phyloP scores from a whole-genome alignment of 2,113 vertebrate genomes.

The Calonectris borealis region DNA sequence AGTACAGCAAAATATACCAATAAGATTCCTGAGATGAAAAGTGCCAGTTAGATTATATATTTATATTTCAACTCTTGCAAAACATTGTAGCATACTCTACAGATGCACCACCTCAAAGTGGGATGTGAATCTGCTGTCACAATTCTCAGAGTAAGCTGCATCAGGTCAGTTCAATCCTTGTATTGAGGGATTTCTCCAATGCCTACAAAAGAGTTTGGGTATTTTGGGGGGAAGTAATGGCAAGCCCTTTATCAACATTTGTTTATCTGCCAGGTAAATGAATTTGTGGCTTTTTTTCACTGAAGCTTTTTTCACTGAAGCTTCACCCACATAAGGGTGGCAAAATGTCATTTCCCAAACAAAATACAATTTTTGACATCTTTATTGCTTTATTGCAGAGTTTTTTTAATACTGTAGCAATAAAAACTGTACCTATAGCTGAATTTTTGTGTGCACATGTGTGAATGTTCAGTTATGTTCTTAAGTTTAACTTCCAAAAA shows the following conservation, averaged over 20 bases:
- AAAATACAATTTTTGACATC: not conserved
- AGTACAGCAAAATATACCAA: not conserved
- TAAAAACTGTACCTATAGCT: not conserved
- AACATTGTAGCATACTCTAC: not conserved
- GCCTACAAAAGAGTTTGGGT: not conserved
- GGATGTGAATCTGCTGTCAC: not conserved
- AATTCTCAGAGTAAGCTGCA: not conserved
- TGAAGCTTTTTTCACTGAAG: not conserved
- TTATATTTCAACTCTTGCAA: not conserved
- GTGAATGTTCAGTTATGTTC: not conserved
- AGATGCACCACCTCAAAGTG: not conserved
- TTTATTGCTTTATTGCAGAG: not conserved
- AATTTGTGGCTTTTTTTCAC: not conserved
- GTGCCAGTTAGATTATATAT: not conserved
- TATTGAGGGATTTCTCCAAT: not conserved
- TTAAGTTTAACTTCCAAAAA: not conserved
- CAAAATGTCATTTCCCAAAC: not conserved
- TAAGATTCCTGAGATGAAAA: not conserved
- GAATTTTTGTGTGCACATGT: not conserved
- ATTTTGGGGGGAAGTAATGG: not conserved
- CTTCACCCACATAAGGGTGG: not conserved
- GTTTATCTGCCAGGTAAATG: not conserved
- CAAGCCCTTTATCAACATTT: not conserved
- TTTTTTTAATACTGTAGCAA: not conserved
- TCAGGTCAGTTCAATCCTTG: not conserved